These are phyloP conservation scores for Cheiracanthium punctorium DNA, from an alignment of 2,888 invertebrate genomes.

Conservation along the genomic window DNA sequence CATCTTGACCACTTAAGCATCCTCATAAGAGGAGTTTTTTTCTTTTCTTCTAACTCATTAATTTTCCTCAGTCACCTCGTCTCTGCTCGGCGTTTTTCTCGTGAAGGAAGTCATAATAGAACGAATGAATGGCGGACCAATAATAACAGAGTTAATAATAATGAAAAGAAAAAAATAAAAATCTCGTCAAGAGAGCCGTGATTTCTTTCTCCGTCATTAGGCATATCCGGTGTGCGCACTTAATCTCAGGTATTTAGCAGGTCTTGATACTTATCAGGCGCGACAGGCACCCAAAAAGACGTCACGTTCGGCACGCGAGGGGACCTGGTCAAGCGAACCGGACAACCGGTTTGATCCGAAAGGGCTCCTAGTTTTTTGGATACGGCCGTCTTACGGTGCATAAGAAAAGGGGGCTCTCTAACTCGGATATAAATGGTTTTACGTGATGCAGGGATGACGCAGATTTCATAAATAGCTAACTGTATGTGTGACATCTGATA, in stretches of 20 bases:
- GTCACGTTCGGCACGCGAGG: conserved; percentile 18
- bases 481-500: too few species aligned
- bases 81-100: not conserved
- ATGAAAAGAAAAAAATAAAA: not conserved
- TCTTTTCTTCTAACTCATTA: not conserved
- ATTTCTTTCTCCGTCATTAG: conserved; percentile 18
- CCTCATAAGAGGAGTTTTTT: too few species aligned
- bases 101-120: conserved; percentile 6
- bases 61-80: not conserved
- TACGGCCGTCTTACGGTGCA: too few species aligned
- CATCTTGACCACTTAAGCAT: too few species aligned
- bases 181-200: not conserved
- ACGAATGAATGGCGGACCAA: not conserved
- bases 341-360: not conserved
- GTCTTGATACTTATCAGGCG: conserved; percentile 5
- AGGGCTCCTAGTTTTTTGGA: too few species aligned
- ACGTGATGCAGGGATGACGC: too few species aligned
- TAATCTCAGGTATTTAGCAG: conserved; percentile 48
- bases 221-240: conserved; percentile 56
- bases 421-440: too few species aligned
- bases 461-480: too few species aligned
- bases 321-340: conserved; percentile 13
- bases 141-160: not conserved
- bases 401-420: too few species aligned
- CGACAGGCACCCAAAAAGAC: conserved; percentile 10